Conservation (phyloP, 2,888 invertebrate species). For the Lepetodrilus schrolli region DNA sequence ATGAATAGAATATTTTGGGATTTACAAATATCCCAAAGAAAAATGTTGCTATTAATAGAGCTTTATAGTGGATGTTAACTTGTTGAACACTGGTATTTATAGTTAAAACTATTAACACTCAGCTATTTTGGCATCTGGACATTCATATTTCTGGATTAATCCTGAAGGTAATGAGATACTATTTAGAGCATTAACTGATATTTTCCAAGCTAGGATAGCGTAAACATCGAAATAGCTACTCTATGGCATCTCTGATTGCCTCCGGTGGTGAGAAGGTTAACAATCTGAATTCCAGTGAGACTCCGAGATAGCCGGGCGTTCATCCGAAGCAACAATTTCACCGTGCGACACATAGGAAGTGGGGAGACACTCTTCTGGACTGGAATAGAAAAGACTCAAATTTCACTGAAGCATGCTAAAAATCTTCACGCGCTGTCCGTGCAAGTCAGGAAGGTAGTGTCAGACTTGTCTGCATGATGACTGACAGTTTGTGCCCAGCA, state of each 20-base stretch:
- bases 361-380: constrained; percentile 6
- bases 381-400: background rate
- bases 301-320: constrained; percentile 19
- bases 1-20: too few species aligned
- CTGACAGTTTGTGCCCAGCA: background rate
- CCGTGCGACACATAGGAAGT: background rate
- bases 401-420: constrained; percentile 23
- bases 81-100: too few species aligned
- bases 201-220: too few species aligned
- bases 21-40: too few species aligned
- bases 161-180: too few species aligned
- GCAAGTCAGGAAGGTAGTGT: constrained; percentile 31
- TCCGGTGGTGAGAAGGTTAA: background rate
- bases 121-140: too few species aligned
- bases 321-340: constrained; percentile 26
- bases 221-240: background rate
- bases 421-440: constrained; percentile 30
- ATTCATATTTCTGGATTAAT: too few species aligned
- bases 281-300: background rate
- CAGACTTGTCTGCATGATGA: background rate
- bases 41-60: too few species aligned
- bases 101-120: too few species aligned
- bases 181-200: too few species aligned
- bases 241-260: background rate
- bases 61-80: too few species aligned